Evolutionary conservation across 2,888 invertebrate genomes (phyloP), one percentile per base, ranked within the genome.

Genomic region (Lypha dubia): DNA sequence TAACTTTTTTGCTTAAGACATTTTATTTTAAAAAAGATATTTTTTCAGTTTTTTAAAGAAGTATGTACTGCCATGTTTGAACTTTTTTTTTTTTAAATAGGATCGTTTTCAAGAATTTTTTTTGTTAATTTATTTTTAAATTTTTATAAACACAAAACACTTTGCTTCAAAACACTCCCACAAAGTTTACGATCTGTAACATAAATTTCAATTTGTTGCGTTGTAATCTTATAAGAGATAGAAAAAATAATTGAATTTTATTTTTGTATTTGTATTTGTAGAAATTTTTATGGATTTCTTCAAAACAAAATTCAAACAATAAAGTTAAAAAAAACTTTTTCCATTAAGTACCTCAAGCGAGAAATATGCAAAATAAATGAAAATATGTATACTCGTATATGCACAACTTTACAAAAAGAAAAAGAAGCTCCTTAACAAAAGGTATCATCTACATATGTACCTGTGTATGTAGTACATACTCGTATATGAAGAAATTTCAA

Each of bases 321-420:
- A 22, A 46, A 49, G 15, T 3, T 13, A 49, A 73, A 73, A 73
- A 51, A 73, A 73, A 51, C 20, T 15, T 79, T 73, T 73, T 60
- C 80, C 51, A 67, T 74, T 79, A 41, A 58, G 41, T 74, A 80
- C 60, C 80, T 80, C 73, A 80, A 80, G 80, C 80, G 80, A 67
- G 56, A 67, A 65, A 44, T 70, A 53, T 22, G 35, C 44, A 76
- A 67, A 67, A 46, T 28, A 28, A 67, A 58, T 7, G 9, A 67
- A 58, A 53, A 53, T 24, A 24, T 24, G 6, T 24, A 3, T 15
- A 15, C 13, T 28, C 22, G 1, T 38, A 58, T 53, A 49, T 17
- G 28, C 28, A 28, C 28, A 44, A 53, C 22, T 35, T 49, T 65
- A 20, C 49, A 6, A 63, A 46, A n/a, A 6, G 28, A 62, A 49